Conservation (phyloP, 2,888 invertebrate species). For the Eremobia ochroleuca region DNA sequence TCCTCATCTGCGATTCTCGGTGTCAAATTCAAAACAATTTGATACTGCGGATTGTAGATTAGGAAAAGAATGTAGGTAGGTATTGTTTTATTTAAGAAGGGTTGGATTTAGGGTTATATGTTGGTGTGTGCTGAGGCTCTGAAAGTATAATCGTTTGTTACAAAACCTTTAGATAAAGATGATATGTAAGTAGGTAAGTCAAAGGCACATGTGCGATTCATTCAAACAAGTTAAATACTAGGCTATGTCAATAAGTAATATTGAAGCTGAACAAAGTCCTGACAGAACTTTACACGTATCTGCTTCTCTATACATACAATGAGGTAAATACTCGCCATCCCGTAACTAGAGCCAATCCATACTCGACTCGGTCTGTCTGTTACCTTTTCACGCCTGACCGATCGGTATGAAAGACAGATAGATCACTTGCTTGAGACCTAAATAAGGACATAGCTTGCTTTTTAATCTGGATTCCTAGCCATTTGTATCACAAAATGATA, state of each 20-base stretch:
- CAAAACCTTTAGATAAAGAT: neutral
- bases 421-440: too few relatives aligned
- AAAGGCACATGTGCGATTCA: neutral
- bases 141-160: neutral
- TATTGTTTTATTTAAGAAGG: neutral
- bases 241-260: slow-evolving; percentile 4
- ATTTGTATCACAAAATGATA: neutral
- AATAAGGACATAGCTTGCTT: neutral
- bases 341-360: neutral
- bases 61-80: too few relatives aligned
- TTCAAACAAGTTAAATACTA: slow-evolving; percentile 1
- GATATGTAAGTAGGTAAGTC: neutral
- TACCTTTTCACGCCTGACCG: neutral
- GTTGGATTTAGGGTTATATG: neutral
- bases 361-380: neutral
- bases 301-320: neutral
- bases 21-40: neutral
- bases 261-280: neutral
- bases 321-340: neutral
- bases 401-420: neutral
- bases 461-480: too few relatives aligned
- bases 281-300: neutral
- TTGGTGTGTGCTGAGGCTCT: neutral
- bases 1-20: neutral
- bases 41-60: neutral